Conservation (phyloP, 2,888 invertebrate species). For the Ophonus ardosiacus region DNA sequence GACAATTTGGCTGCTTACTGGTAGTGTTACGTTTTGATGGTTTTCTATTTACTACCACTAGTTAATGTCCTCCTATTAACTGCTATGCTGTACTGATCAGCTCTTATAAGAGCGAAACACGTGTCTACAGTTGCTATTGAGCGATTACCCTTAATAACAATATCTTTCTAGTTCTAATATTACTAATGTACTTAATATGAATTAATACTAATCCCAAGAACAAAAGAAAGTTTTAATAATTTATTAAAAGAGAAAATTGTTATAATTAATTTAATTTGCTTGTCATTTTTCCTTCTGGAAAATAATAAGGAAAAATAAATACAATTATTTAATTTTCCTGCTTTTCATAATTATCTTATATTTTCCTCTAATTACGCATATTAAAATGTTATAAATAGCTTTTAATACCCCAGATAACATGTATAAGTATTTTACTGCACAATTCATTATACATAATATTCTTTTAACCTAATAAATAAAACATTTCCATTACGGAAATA, state of each 20-base stretch:
- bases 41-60: no score
- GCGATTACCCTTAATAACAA: no score
- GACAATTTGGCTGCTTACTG: no score
- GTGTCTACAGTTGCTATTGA: no score
- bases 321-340: background rate
- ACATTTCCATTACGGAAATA: background rate
- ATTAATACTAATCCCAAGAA: no score
- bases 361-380: background rate
- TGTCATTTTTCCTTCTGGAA: background rate
- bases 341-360: background rate
- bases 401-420: background rate
- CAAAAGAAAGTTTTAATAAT: no score
- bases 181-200: no score
- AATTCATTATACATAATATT: background rate
- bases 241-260: background rate
- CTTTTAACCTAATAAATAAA: background rate
- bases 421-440: background rate
- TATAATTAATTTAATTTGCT: background rate
- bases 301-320: background rate
- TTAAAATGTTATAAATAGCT: background rate
- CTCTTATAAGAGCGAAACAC: no score
- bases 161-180: no score
- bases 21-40: no score
- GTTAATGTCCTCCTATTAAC: no score
- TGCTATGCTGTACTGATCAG: no score